Conservation (phyloP, 2,888 invertebrate species). For the Schrankia costaestrigalis region DNA sequence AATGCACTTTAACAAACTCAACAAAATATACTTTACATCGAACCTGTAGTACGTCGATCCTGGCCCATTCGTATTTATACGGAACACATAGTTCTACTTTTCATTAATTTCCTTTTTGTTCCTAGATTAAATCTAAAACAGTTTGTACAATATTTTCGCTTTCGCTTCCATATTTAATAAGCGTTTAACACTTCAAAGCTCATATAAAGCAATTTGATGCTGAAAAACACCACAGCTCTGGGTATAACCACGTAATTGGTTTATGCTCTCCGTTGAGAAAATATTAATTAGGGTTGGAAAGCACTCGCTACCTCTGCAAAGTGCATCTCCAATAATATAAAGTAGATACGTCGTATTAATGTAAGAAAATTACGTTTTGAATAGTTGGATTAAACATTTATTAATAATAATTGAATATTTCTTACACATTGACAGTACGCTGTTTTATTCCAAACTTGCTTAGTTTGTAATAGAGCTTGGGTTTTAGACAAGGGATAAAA, state of each 20-base stretch:
- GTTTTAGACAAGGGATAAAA: no score
- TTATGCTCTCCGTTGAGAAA: constrained; percentile 61
- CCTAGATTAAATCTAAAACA: background rate
- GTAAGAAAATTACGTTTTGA: no score
- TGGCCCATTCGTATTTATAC: no score
- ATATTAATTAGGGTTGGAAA: constrained; percentile 73
- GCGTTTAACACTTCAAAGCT: constrained; percentile 76
- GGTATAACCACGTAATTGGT: constrained; percentile 71
- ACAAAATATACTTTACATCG: no score
- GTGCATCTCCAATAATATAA: constrained; percentile 20
- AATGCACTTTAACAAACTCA: no score
- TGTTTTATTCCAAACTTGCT: no score
- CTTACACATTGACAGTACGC: no score
- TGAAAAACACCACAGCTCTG: constrained; percentile 73
- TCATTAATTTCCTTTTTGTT: background rate
- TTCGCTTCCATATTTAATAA: constrained; percentile 75
- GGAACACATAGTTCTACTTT: no score
- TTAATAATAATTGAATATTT: no score
- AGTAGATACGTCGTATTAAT: background rate
- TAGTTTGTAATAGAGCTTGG: no score
- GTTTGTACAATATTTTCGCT: constrained; percentile 44
- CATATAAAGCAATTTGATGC: constrained; percentile 73
- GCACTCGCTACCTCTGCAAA: constrained; percentile 35
- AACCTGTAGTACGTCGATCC: no score
- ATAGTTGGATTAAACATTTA: no score